phyloP scores from a whole-genome alignment of 2,797 vertebrate species.

The Melanotaenia nigrans region DNA sequence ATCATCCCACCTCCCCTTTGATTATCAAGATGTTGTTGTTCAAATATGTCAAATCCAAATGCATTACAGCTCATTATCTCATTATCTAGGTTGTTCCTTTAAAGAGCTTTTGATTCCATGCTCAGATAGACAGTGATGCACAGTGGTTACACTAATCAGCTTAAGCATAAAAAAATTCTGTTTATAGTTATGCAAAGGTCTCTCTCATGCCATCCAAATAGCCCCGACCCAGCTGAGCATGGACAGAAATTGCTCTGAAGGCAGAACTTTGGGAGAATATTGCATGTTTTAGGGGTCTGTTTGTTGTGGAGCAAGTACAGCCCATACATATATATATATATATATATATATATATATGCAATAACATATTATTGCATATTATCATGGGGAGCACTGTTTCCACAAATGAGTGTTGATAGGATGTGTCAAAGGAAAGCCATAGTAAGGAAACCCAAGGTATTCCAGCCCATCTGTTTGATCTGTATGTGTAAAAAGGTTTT shows the following conservation, averaged over 20 bases:
- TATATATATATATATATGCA: neutral
- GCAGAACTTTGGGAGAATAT: neutral
- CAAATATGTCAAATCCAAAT: neutral
- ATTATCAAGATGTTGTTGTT: neutral
- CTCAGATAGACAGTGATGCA: neutral
- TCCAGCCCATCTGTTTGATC: neutral
- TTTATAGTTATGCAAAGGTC: neutral
- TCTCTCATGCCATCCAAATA: neutral
- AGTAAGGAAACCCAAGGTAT: neutral
- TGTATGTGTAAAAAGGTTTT: no score
- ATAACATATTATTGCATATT: neutral
- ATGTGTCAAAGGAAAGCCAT: neutral
- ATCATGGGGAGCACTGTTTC: neutral
- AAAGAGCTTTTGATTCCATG: conserved; percentile 3
- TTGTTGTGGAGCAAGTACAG: no score
- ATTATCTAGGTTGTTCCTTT: conserved; percentile 7
- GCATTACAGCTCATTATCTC: conserved; percentile 6
- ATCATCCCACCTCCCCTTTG: neutral
- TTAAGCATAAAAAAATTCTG: neutral
- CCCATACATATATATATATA: neutral
- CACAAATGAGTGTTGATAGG: neutral
- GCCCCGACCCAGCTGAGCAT: neutral
- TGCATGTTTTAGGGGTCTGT: neutral
- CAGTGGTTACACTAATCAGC: neutral
- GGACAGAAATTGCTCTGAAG: neutral